Base-by-base conservation (phyloP, 2,888 invertebrate genomes). In the Bombyx huttoni region DNA sequence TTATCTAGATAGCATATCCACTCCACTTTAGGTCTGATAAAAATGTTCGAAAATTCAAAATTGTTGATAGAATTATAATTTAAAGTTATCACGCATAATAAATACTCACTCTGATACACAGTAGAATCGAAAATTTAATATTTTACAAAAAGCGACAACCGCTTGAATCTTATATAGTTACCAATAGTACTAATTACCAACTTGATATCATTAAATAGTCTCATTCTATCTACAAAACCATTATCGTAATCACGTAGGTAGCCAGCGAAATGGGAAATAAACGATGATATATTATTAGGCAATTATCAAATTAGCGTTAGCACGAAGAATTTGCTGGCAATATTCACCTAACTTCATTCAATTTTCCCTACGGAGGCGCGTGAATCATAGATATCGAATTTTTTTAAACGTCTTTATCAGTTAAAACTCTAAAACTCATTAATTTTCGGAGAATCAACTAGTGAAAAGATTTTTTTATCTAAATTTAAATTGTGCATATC, bases 201-300 rank as follows among this genome's bases (percentile, higher is more conserved):
- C 7, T 40, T 12, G 13, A 40, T 34, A 48, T n/a, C 47, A 24
- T 13, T 47, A 40, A 12, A 40, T 7, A 40, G 40, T 12, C 12
- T 40, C 40, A 10, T 2, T 40, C 40, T 40, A 24, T 51, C 33
- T 47, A 33, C 34, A 12, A 51, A 14, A 34, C 33, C 49, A 52
- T 52, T 53, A 53, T 49, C 52, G 14, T 53, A 49, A 55, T 53
- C 46, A 50, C 49, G 51, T 56, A 48, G 49, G 51, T 56, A 48
- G 49, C 49, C 51, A 51, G 49, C 49, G 47, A 51, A 49, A 51
- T 13, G 13, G 47, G 33, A 51, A 53, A 48, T 52, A 33, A 52
- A 47, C 40, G 52, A 52, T 54, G 52, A 52, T 50, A 33, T 8
- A 46, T 52, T 45, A 51, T 53, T 35, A 49, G 48, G 52, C 50